Evolutionary conservation across 2,797 vertebrate genomes (phyloP).

Genomic region (Otus scops): DNA sequence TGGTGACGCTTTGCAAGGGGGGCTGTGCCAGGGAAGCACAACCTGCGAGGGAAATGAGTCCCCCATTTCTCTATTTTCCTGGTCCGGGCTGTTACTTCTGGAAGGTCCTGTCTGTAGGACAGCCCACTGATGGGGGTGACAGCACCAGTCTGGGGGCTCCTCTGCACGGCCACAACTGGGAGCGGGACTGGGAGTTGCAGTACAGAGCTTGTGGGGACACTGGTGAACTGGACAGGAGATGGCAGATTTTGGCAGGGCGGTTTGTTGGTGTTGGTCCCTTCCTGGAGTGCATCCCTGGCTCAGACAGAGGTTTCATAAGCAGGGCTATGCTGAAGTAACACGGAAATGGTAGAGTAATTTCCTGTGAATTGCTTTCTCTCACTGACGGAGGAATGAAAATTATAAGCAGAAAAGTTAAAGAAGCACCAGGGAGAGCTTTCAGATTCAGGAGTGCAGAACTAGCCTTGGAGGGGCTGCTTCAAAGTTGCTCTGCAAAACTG

Average conservation of each 20-base stretch:
- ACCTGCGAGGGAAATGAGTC: no score
- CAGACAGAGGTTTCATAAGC: background rate
- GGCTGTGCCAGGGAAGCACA: no score
- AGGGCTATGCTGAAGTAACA: background rate
- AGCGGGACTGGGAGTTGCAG: no score
- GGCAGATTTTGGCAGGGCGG: background rate
- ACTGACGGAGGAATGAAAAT: background rate
- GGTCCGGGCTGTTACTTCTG: no score
- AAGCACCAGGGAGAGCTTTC: background rate
- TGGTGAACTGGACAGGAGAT: background rate
- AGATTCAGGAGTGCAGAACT: background rate
- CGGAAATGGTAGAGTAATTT: background rate
- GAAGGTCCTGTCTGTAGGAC: no score
- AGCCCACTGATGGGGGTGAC: no score
- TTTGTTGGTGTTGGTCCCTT: background rate
- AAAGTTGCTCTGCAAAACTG: background rate
- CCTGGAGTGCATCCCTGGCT: rapidly evolving
- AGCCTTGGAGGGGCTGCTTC: background rate
- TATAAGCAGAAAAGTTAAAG: background rate
- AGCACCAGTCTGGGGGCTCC: no score
- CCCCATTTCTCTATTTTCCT: no score
- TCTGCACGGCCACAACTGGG: no score
- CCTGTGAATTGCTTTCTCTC: background rate
- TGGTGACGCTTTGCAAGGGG: no score
- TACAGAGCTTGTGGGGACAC: background rate